Conservation (phyloP, 2,888 invertebrate species). For the Harpalus rubripes region DNA sequence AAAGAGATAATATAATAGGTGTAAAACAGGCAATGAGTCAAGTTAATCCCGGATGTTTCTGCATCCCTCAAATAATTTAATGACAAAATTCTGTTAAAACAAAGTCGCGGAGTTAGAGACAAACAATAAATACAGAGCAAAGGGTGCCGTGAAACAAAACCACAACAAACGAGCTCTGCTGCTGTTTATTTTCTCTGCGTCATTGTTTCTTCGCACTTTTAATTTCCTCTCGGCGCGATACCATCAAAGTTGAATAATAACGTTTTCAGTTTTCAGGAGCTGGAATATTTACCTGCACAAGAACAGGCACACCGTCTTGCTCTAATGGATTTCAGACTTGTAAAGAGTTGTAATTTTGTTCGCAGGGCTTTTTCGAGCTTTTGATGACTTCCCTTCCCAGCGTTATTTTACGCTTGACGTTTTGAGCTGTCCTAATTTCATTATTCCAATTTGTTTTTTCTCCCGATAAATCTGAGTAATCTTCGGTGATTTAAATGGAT, state of each 20-base stretch:
- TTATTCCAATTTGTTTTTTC: conserved; percentile 30
- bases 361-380: background rate
- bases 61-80: conserved; percentile 19
- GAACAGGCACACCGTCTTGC: background rate
- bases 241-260: conserved; percentile 48
- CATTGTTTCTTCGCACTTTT: conserved; percentile 50
- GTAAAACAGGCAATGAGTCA: background rate
- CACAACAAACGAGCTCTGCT: conserved; percentile 7
- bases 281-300: conserved; percentile 7
- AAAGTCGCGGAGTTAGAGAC: conserved; percentile 2
- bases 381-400: conserved; percentile 1
- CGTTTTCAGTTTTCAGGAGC: conserved; percentile 44
- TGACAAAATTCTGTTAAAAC: conserved; percentile 23
- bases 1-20: background rate
- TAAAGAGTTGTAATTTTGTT: conserved; percentile 30
- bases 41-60: conserved; percentile 16
- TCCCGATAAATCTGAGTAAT: conserved; percentile 27
- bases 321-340: conserved; percentile 21
- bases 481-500: conserved; percentile 30
- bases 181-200: conserved; percentile 39
- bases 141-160: conserved; percentile 36
- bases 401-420: conserved; percentile 2
- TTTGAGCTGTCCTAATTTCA: conserved; percentile 18
- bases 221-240: conserved; percentile 34
- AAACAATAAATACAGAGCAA: conserved; percentile 32